phyloP scores from a whole-genome alignment of 2,888 invertebrate genomes.

The Drosophila helvetica region DNA sequence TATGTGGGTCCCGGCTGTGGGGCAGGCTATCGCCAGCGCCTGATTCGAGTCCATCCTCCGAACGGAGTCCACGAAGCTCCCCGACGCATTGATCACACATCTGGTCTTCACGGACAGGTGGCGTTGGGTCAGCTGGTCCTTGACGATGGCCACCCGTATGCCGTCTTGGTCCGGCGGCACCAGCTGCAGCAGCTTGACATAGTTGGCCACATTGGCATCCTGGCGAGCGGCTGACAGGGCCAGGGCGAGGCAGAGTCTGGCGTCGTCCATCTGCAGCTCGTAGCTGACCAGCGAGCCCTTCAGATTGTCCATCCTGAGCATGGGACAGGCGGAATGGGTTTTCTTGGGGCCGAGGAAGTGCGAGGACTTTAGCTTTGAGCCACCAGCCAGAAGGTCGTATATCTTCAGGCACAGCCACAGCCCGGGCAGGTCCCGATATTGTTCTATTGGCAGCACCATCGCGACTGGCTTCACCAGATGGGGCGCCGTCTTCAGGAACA shows the following conservation, averaged over 20 bases:
- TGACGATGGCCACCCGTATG: constrained; percentile 86
- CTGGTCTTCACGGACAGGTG: constrained; percentile 93
- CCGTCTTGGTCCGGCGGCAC: constrained; percentile 84
- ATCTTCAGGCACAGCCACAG: constrained; percentile 99
- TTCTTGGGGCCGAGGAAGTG: constrained; percentile 96
- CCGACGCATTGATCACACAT: constrained; percentile 98
- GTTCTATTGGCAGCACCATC: constrained; percentile 99
- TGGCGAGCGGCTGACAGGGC: constrained; percentile 96
- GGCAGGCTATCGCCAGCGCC: constrained; percentile 92
- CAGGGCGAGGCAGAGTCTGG: constrained; percentile 97
- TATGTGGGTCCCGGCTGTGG: constrained; percentile 37
- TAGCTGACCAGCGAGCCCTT: constrained; percentile 99
- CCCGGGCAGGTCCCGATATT: constrained; percentile 99
- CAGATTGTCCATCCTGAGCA: constrained; percentile 96
- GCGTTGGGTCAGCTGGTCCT: constrained; percentile 90
- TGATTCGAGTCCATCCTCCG: constrained; percentile 95
- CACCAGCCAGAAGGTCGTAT: constrained; percentile 98
- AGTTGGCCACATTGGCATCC: constrained; percentile 98
- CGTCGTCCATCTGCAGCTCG: constrained; percentile 99
- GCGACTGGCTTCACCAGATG: constrained; percentile 94
- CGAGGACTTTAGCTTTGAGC: constrained; percentile 95
- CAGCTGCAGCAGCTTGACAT: constrained; percentile 91
- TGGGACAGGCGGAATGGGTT: constrained; percentile 97
- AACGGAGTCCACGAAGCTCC: constrained; percentile 96
- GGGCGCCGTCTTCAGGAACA: constrained; percentile 96